A percentile compares a stretch with the other conserved stretches of the same genome.
Evolutionary conservation across 2,888 invertebrate genomes (phyloP).

Genomic region (Dasysyrphus tricinctus): DNA sequence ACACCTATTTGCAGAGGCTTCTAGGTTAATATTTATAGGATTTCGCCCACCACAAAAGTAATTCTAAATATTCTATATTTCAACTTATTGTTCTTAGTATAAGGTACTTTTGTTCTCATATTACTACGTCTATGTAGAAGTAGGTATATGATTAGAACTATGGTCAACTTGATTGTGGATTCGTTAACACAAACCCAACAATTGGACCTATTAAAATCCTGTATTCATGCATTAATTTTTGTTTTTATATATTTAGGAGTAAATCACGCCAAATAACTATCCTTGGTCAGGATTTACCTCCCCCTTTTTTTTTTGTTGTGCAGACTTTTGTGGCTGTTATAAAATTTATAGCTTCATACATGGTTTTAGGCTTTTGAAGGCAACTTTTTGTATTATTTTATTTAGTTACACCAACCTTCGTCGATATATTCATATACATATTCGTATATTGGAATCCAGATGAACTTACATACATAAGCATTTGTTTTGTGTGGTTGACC

Average conservation of each 20-base stretch:
- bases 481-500: conserved; percentile 22
- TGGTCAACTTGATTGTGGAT: conserved; percentile 12
- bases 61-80: conserved; percentile 31
- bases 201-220: conserved; percentile 40
- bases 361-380: conserved; percentile 26
- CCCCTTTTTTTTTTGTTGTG: not conserved
- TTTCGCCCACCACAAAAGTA: conserved; percentile 12
- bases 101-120: too few species aligned
- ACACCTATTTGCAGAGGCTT: not conserved
- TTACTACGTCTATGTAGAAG: too few species aligned
- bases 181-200: conserved; percentile 7
- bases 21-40: conserved; percentile 28
- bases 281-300: not conserved
- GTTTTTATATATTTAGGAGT: conserved; percentile 29
- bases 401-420: not conserved
- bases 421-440: not conserved
- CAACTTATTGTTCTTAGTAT: conserved; percentile 14
- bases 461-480: not conserved
- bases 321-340: conserved; percentile 48
- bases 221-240: conserved; percentile 46
- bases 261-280: conserved; percentile 48
- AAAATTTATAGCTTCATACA: conserved; percentile 60
- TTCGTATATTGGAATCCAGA: not conserved
- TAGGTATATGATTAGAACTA: not conserved
- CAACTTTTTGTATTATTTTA: conserved; percentile 23